Base-by-base conservation (phyloP, 2,888 invertebrate species). In the Parnassius glacialis region DNA sequence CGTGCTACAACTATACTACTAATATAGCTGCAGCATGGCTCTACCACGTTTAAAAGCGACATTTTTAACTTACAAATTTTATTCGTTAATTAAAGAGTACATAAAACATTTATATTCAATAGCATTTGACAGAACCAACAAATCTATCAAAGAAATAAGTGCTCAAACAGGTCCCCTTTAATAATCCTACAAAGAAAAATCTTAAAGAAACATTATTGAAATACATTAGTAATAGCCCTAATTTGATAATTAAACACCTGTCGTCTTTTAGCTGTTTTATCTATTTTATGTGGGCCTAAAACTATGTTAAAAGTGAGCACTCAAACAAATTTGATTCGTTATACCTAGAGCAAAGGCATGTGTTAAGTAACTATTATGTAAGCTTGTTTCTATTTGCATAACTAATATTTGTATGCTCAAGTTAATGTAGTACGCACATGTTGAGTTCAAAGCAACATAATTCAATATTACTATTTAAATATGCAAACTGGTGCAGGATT, bases 41-140 rank as follows among this genome's bases (percentile, higher is more conserved):
- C n/a, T n/a, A n/a, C n/a, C n/a, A n/a, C n/a, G n/a, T n/a, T n/a
- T n/a, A n/a, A 52, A 52, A 57, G 52, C 47, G 56, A 61, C 56
- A 57, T 51, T 16, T 16, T 55, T 9, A 13, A 41, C n/a, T 48
- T 48, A 41, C 53, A 55, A 55, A 45, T 48, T 54, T 54, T 2
- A 16, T 45, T 51, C 44, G 11, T 44, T 59, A 47, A 47, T 25
- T 7, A 34, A n/a, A 58, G 45, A 59, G 64, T 57, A 56, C 53
- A 13, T 58, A 16, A 41, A 43, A 51, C 42, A 64, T 59, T 64
- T 62, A 57, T 59, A 65, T 66, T 66, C 59, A 66, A 62, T 52
- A 52, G 16, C 41, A 34, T 41, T 56, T 57, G 41, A 16, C 47
- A 13, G 10, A 41, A 10, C 16, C 12, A 16, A 10, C 50, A 16